phyloP scores from a whole-genome alignment of 2,888 invertebrate genomes.

The Brachyopa scutellaris region DNA sequence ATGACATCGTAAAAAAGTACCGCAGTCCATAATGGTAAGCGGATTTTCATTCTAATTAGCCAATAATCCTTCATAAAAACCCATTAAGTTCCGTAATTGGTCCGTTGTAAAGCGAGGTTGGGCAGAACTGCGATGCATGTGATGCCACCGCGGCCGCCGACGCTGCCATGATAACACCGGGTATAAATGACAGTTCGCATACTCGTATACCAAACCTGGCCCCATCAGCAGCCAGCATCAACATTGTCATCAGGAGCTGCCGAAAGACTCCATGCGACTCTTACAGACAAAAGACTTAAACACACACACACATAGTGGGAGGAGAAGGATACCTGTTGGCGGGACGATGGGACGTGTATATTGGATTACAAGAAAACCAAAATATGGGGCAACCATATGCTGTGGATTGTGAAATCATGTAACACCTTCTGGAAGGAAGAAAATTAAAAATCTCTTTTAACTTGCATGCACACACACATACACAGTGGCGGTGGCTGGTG shows the following conservation, averaged over 20 bases:
- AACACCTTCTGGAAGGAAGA: slow-evolving; percentile 60
- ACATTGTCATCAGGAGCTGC: slow-evolving; percentile 35
- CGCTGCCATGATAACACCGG: slow-evolving; percentile 52
- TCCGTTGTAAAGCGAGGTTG: slow-evolving; percentile 34
- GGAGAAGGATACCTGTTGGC: slow-evolving; percentile 44
- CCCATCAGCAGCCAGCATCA: slow-evolving; percentile 28
- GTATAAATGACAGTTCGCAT: slow-evolving; percentile 52
- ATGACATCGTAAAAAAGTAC: slow-evolving; percentile 72
- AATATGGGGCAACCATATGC: slow-evolving; percentile 60
- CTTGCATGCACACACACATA: slow-evolving; percentile 25
- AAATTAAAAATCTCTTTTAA: slow-evolving; percentile 54
- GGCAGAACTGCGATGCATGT: slow-evolving; percentile 42
- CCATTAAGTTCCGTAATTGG: slow-evolving; percentile 59
- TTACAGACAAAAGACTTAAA: slow-evolving; percentile 16
- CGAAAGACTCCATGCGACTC: slow-evolving; percentile 35
- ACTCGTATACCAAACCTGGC: slow-evolving; percentile 26
- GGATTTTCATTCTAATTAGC: slow-evolving; percentile 75
- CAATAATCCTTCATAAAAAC: slow-evolving; percentile 73
- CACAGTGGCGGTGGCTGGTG: too few species aligned
- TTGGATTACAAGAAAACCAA: slow-evolving; percentile 56
- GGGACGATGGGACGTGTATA: slow-evolving; percentile 32
- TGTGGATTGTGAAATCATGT: slow-evolving; percentile 61
- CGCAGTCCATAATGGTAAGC: slow-evolving; percentile 70
- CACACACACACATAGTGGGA: not conserved
- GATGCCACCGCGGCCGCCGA: slow-evolving; percentile 31